These are phyloP conservation scores for Colostygia pectinataria DNA, from an alignment of 2,888 invertebrate species.

Conservation along the genomic window DNA sequence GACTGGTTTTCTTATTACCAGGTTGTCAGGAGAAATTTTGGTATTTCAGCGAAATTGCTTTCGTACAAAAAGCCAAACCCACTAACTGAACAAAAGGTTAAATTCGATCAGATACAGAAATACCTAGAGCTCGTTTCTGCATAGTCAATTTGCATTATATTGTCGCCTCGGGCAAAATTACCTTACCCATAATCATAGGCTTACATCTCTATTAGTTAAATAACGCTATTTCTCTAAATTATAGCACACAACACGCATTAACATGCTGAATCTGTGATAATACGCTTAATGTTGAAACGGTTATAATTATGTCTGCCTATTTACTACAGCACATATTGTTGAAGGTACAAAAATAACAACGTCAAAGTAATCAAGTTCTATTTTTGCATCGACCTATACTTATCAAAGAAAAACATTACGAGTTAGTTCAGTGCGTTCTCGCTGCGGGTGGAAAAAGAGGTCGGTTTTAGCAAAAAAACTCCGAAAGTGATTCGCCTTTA, in stretches of 20 bases:
- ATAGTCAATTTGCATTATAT: conserved; percentile 28
- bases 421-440: conserved; percentile 34
- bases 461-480: conserved; percentile 35
- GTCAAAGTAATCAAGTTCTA: conserved; percentile 25
- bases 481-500: conserved; percentile 38
- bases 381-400: conserved; percentile 31
- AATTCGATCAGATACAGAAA: conserved; percentile 25
- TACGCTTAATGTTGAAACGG: not conserved
- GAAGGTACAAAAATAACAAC: conserved; percentile 4
- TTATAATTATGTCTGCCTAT: not conserved
- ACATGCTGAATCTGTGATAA: conserved; percentile 5
- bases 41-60: conserved; percentile 15
- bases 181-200: conserved; percentile 25
- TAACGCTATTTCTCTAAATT: conserved; percentile 20
- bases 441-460: conserved; percentile 36
- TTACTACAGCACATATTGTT: not conserved
- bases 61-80: conserved; percentile 13
- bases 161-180: conserved; percentile 18
- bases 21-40: conserved; percentile 4
- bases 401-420: conserved; percentile 34
- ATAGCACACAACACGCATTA: conserved; percentile 6
- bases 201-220: conserved; percentile 28
- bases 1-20: no score
- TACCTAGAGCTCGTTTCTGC: conserved; percentile 16
- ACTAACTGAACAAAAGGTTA: conserved; percentile 25